Percentiles rank a stretch among this genome's conserved stretches.
Evolutionary conservation across 1,140 invertebrate genomes (phyloP).

Genomic region (Heliothis subflexa): DNA sequence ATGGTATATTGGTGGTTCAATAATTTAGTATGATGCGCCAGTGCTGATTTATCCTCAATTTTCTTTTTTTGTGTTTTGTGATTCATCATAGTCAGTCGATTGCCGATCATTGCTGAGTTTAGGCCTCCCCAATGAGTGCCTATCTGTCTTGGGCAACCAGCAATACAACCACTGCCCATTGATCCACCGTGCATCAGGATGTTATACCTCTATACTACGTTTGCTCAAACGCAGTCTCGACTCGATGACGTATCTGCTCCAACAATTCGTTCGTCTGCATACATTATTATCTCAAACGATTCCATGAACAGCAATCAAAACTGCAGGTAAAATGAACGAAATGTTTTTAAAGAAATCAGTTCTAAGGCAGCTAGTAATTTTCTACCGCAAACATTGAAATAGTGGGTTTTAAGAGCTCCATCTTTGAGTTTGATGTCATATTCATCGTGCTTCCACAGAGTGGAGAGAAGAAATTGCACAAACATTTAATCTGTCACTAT

Average conservation of each 20-base stretch:
- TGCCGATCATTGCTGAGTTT: too few relatives aligned
- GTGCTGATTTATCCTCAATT: background rate
- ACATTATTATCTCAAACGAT: too few relatives aligned
- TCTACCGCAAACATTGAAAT: conserved; percentile 2
- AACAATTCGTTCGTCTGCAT: too few relatives aligned
- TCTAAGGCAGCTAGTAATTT: conserved; percentile 1
- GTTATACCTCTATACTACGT: too few relatives aligned
- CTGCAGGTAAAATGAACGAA: background rate
- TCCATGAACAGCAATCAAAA: background rate
- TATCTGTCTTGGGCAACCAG: too few relatives aligned
- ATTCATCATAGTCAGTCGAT: too few relatives aligned
- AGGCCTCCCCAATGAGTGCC: too few relatives aligned
- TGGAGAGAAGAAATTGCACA: background rate
- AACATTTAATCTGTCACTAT: background rate
- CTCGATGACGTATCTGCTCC: too few relatives aligned
- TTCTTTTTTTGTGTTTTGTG: too few relatives aligned
- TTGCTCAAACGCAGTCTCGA: too few relatives aligned
- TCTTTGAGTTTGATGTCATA: conserved; percentile 16
- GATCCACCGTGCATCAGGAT: too few relatives aligned
- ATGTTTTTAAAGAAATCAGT: conserved; percentile 3
- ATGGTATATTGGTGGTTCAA: conserved; percentile 14
- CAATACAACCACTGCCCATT: too few relatives aligned
- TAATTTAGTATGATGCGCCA: background rate
- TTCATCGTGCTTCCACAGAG: background rate
- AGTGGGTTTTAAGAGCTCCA: conserved; percentile 3